Percentiles rank a stretch among this genome's conserved stretches.
Evolutionary conservation across 2,113 vertebrate genomes (phyloP).

Genomic region (Tetrax tetrax): DNA sequence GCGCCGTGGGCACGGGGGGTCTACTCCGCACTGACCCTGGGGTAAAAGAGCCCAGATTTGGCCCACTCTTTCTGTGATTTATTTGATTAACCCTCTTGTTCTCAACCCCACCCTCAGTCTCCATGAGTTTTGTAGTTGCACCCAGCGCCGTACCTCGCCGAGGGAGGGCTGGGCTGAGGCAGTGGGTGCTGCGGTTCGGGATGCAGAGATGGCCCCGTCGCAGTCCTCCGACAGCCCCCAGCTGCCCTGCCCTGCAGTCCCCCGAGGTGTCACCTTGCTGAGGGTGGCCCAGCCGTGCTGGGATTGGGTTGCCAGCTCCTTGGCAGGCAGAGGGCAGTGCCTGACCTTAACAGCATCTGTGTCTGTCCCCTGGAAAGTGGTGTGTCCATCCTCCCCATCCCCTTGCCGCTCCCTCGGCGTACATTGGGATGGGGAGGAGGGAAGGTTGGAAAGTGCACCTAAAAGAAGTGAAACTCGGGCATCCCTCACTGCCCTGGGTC

Average conservation of each 20-base stretch:
- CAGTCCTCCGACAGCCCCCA: neutral
- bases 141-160: rapidly evolving
- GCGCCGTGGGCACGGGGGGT: rapidly evolving
- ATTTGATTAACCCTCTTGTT: neutral
- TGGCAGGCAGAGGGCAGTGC: neutral
- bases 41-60: neutral
- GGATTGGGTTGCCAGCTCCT: neutral
- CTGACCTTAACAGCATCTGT: neutral
- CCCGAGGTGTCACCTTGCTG: neutral
- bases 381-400: neutral
- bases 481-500: neutral
- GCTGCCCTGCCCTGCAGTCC: neutral
- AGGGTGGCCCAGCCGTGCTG: neutral
- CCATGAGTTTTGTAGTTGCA: rapidly evolving
- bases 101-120: neutral
- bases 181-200: neutral
- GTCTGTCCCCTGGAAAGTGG: neutral
- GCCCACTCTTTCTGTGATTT: neutral
- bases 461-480: neutral
- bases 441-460: neutral
- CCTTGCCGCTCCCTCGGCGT: rapidly evolving
- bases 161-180: neutral
- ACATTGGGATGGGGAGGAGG: neutral
- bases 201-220: rapidly evolving
- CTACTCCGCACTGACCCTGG: neutral